A percentile compares a stretch with the other conserved stretches of the same genome.
These are phyloP conservation scores for Proterorhinus semilunaris DNA, from an alignment of 2,113 vertebrate genomes.

Conservation along the genomic window DNA sequence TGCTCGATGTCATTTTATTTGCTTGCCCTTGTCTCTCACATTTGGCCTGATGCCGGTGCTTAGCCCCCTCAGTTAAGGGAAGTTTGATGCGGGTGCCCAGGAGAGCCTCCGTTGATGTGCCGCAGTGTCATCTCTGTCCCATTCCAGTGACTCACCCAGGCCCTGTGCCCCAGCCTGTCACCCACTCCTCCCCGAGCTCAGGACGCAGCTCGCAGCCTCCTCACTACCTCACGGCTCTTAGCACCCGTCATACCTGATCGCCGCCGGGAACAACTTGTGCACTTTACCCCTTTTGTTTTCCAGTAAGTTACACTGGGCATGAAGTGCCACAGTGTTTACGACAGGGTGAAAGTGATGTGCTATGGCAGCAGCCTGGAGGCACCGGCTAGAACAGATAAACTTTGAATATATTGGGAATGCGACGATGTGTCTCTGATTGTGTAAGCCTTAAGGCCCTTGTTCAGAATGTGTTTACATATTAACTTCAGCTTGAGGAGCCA, in stretches of 20 bases:
- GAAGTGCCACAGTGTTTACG: constrained; percentile 14
- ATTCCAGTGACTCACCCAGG: constrained; percentile 70
- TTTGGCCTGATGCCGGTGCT: constrained; percentile 19
- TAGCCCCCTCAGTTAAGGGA: constrained; percentile 29
- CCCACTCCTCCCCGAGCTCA: constrained; percentile 50
- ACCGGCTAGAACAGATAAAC: constrained; percentile 34
- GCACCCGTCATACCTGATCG: constrained; percentile 15
- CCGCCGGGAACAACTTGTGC: constrained; percentile 5
- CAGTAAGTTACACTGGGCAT: constrained; percentile 15
- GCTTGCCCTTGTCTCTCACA: constrained; percentile 29
- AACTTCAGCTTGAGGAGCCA: not conserved
- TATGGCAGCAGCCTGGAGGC: constrained; percentile 36
- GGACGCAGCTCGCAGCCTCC: constrained; percentile 37
- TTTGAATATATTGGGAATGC: constrained; percentile 46
- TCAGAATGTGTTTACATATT: not conserved
- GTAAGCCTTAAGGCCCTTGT: constrained; percentile 10
- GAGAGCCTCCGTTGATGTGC: constrained; percentile 61
- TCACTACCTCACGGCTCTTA: constrained; percentile 39
- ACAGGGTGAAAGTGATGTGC: constrained; percentile 21
- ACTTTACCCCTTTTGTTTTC: not conserved
- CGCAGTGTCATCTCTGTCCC: constrained; percentile 65
- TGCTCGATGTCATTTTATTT: not conserved
- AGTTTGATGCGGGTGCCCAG: constrained; percentile 46
- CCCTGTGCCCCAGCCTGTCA: constrained; percentile 68
- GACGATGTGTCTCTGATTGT: constrained; percentile 22